These are phyloP conservation scores for Harpalus rubripes DNA, from an alignment of 2,888 invertebrate species.

Conservation along the genomic window DNA sequence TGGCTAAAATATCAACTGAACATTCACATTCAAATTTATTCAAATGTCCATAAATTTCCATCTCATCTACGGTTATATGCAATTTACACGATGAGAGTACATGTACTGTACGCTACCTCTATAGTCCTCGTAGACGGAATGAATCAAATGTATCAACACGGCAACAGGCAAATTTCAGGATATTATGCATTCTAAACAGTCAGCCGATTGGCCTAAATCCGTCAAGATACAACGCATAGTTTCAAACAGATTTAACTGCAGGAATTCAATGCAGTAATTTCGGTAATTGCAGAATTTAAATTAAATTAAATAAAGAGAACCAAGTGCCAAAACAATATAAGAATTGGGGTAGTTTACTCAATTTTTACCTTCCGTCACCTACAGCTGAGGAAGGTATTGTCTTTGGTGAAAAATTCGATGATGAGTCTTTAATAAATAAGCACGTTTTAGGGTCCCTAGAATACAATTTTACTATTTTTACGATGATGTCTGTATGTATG, in stretches of 20 bases:
- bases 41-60: constrained; percentile 51
- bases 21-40: constrained; percentile 49
- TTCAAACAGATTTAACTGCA: background rate
- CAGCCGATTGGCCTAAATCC: background rate
- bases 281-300: no score
- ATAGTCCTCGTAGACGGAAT: background rate
- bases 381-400: no score
- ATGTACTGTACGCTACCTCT: background rate
- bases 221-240: background rate
- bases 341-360: no score
- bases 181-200: constrained; percentile 27
- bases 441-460: no score
- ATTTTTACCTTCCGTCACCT: no score
- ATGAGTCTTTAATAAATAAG: no score
- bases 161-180: constrained; percentile 6
- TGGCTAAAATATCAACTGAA: background rate
- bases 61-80: constrained; percentile 30
- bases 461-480: no score
- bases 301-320: no score
- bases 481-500: no score
- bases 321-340: no score
- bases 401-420: no score
- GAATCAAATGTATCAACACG: constrained; percentile 38
- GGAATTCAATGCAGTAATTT: no score
- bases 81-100: constrained; percentile 35